phyloP scores from a whole-genome alignment of 2,113 vertebrate genomes.

The Pachyramphus minor region DNA sequence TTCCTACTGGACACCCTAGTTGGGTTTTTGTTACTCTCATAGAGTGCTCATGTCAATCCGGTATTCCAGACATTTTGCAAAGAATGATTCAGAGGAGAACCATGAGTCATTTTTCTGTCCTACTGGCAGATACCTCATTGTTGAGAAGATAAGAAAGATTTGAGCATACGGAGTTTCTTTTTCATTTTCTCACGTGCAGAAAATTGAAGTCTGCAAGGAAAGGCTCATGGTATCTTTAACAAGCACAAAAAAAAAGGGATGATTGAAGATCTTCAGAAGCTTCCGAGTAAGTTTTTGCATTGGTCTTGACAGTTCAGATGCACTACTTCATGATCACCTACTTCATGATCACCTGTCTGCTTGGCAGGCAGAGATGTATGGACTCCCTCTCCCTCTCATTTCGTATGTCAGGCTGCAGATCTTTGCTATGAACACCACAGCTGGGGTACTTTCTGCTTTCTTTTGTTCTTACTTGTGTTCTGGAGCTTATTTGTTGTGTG shows the following conservation, averaged over 20 bases:
- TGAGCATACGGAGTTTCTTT: neutral
- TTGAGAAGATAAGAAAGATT: neutral
- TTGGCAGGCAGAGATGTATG: neutral
- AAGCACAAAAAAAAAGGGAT: neutral
- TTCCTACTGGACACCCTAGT: neutral
- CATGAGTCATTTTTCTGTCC: neutral
- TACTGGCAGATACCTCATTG: neutral
- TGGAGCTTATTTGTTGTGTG: neutral
- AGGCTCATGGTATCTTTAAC: neutral
- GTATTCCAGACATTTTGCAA: neutral
- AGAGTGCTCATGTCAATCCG: neutral
- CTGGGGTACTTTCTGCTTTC: neutral
- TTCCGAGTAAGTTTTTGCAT: neutral
- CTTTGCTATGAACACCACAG: neutral
- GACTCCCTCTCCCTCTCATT: neutral
- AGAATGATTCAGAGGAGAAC: neutral
- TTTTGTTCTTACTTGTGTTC: neutral
- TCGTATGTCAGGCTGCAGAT: neutral
- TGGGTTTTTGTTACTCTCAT: neutral
- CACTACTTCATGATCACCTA: neutral
- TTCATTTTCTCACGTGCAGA: neutral
- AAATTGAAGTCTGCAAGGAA: neutral
- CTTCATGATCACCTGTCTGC: neutral
- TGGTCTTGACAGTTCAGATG: neutral
- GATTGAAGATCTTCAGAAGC: neutral